Base-by-base conservation (phyloP, 2,888 invertebrate genomes). In the Phyto melanocephala region DNA sequence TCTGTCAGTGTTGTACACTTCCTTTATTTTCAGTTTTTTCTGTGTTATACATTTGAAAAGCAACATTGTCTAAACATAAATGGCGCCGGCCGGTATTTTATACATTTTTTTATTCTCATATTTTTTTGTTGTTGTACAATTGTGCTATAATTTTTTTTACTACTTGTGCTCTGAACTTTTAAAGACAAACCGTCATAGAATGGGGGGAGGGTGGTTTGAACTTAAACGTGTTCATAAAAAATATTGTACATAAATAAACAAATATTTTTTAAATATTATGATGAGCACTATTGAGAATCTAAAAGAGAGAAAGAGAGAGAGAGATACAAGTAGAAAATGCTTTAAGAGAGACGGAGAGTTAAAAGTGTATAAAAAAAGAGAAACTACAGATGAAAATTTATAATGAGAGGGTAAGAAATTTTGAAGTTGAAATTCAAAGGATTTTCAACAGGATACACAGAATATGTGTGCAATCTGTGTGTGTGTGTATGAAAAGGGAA, bases 161-260 rank as follows among this genome's bases (percentile, higher is more conserved):
- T 20, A 67, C 65, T 67, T 79, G 42, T 72, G 50, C 60, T 74
- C 52, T 60, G 60, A 79, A 79, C 72, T 74, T 67, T 60, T 5
- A n/a, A 28, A 28, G 52, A 37, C 2, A 17, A 3, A 2, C 15
- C 28, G 6, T 5, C 6, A 28, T 28, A 28, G 28, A 28, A 28
- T 28, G 33, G 52, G n/a, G 20, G 8, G 13, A 50, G 40, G 11
- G 50, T 22, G 65, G 40, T 6, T 33, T 35, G 50, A 60, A 40
- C 11, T 72, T 67, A 54, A 60, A 60, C 50, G 56, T 80, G 71
- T 35, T 45, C 37, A n/a, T 62, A n/a, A 67, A 77, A 62, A 68
- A 78, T 72, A 60, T n/a, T n/a, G n/a, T n/a, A n/a, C 70, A 79
- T 82, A 82, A 82, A 79, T 76, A 82, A 79, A 78, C 70, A 82